These are phyloP conservation scores for Sorex fumeus DNA, from an alignment of 2,113 vertebrate genomes.

Conservation along the genomic window DNA sequence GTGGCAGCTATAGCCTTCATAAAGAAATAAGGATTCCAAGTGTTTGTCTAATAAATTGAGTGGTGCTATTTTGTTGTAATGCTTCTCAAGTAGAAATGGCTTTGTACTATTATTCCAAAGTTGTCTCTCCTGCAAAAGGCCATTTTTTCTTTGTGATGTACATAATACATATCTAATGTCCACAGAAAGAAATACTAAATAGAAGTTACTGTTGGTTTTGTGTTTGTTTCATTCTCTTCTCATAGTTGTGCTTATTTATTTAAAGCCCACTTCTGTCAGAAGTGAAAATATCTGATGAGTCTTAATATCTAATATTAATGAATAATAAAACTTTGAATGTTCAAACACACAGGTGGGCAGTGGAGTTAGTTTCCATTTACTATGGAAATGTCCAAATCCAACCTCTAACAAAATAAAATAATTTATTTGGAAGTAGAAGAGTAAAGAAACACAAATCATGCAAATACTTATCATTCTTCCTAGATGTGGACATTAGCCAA, in stretches of 20 bases:
- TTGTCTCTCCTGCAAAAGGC: constrained; percentile 2
- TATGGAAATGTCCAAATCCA: neutral
- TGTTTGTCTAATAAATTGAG: constrained; percentile 36
- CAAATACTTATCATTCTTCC: constrained; percentile 48
- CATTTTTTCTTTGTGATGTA: constrained; percentile 45
- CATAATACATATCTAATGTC: constrained; percentile 63
- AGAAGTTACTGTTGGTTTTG: constrained; percentile 53
- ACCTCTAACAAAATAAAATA: neutral
- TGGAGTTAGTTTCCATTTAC: constrained; percentile 24
- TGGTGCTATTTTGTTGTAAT: neutral
- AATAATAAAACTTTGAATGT: neutral
- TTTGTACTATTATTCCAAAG: neutral
- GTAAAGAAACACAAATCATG: constrained; percentile 67
- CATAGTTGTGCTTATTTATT: constrained; percentile 70
- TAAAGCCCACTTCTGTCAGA: constrained; percentile 60
- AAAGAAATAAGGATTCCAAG: neutral
- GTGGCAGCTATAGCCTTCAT: neutral
- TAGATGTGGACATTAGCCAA: constrained; percentile 77
- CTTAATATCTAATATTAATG: neutral
- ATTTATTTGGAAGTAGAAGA: constrained; percentile 46
- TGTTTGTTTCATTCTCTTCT: constrained; percentile 71
- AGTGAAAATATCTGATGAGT: constrained; percentile 9
- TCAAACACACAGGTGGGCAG: neutral
- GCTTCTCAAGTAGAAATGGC: constrained; percentile 11
- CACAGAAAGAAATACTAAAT: constrained; percentile 74